These are phyloP conservation scores for Pavo muticus DNA, from an alignment of 2,113 vertebrate species.

Conservation along the genomic window DNA sequence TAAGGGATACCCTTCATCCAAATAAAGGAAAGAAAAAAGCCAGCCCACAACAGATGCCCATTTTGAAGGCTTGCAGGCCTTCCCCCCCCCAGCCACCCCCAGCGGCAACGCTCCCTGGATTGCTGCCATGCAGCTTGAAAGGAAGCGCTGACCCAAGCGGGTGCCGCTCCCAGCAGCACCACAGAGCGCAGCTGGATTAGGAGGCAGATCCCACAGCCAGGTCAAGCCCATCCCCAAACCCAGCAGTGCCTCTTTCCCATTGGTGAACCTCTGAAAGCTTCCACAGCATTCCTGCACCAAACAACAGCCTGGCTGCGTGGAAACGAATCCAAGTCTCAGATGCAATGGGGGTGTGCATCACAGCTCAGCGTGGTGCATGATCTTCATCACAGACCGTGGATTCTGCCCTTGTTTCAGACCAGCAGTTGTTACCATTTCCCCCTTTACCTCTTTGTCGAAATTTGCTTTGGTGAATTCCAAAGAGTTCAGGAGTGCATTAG, in stretches of 20 bases:
- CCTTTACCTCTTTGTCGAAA: slow-evolving; percentile 95
- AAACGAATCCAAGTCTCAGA: slow-evolving; percentile 33
- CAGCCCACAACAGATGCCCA: not conserved
- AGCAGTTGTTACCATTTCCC: not conserved
- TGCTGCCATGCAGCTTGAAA: not conserved
- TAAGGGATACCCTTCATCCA: not conserved
- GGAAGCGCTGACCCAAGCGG: slow-evolving; percentile 34
- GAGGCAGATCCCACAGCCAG: not conserved
- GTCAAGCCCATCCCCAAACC: not conserved
- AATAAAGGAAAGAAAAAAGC: not conserved
- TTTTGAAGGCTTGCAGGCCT: not conserved
- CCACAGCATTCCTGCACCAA: not conserved
- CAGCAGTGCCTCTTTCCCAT: rapidly evolving
- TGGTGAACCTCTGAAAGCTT: not conserved
- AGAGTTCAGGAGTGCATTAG: slow-evolving; percentile 97
- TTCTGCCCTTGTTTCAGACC: not conserved
- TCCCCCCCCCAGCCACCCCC: not conserved
- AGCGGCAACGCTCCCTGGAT: not conserved
- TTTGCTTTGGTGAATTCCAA: slow-evolving; percentile 99
- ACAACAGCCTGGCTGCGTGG: rapidly evolving
- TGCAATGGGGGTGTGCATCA: slow-evolving; percentile 16
- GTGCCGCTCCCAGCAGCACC: not conserved
- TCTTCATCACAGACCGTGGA: slow-evolving; percentile 58
- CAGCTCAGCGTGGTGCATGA: slow-evolving; percentile 69
- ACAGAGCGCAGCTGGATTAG: not conserved